Conservation (phyloP, 2,797 vertebrate genomes). For the Crocidura indochinensis region DNA sequence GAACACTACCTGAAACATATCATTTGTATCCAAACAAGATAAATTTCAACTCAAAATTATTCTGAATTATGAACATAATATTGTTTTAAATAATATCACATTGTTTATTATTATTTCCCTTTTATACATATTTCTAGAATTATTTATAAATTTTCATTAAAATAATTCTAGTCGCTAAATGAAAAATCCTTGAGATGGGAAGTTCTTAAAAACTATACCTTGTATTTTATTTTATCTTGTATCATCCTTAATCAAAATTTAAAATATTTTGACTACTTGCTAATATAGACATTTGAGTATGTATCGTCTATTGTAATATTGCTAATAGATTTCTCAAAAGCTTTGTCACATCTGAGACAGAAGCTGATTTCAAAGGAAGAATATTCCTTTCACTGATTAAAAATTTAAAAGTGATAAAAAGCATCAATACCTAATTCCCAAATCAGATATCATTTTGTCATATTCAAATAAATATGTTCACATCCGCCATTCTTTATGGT, state of each 20-base stretch:
- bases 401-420: constrained; percentile 64
- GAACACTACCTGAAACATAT: not conserved
- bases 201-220: not conserved
- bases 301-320: not conserved
- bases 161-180: not conserved
- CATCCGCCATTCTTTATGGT: constrained; percentile 39
- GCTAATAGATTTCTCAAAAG: constrained; percentile 43
- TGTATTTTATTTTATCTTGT: not conserved
- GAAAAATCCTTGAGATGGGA: not conserved
- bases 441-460: constrained; percentile 54
- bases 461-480: constrained; percentile 50
- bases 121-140: not conserved
- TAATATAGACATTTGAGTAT: not conserved
- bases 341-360: not conserved
- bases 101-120: not conserved
- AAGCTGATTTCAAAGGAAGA: constrained; percentile 23
- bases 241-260: constrained; percentile 25
- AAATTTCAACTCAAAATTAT: not conserved
- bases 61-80: not conserved
- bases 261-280: constrained; percentile 46
- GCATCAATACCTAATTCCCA: constrained; percentile 28
- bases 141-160: constrained; percentile 22
- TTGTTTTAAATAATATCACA: not conserved
- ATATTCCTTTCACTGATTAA: constrained; percentile 25
- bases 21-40: constrained; percentile 28